Evolutionary conservation across 2,113 vertebrate genomes (phyloP).

Genomic region (Columba livia): DNA sequence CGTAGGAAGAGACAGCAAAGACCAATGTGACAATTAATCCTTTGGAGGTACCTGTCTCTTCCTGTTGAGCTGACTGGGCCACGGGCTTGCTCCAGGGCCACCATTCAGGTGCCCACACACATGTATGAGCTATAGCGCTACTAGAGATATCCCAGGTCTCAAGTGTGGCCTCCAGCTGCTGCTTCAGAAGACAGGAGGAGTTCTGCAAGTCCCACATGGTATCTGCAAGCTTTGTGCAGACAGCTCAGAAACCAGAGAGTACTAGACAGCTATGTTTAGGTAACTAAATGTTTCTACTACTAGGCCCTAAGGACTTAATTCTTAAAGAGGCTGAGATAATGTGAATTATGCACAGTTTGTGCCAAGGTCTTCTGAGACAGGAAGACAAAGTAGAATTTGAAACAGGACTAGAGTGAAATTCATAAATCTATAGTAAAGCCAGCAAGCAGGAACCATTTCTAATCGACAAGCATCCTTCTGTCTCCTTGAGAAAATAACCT

Average conservation of each 20-base stretch:
- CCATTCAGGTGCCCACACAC: neutral
- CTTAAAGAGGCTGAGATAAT: neutral
- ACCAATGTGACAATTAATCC: neutral
- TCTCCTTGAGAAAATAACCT: neutral
- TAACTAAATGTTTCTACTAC: neutral
- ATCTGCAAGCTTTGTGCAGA: neutral
- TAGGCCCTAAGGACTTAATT: neutral
- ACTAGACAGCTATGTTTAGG: constrained; percentile 3
- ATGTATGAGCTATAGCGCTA: neutral
- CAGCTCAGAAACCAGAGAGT: neutral
- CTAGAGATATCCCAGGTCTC: neutral
- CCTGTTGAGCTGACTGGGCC: neutral
- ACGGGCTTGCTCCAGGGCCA: neutral
- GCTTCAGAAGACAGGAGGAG: neutral
- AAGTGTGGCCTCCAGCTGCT: neutral
- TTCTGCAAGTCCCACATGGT: neutral
- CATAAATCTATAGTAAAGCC: neutral
- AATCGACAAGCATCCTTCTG: neutral
- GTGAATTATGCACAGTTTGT: neutral
- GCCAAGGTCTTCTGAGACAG: neutral
- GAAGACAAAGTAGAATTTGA: neutral
- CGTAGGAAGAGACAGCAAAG: neutral
- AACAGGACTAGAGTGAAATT: neutral
- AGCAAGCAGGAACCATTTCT: neutral
- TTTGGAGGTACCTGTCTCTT: neutral